A percentile compares a stretch with the other conserved stretches of the same genome.
phyloP scores from a whole-genome alignment of 2,113 vertebrate species.

The Ctenomys sociabilis region DNA sequence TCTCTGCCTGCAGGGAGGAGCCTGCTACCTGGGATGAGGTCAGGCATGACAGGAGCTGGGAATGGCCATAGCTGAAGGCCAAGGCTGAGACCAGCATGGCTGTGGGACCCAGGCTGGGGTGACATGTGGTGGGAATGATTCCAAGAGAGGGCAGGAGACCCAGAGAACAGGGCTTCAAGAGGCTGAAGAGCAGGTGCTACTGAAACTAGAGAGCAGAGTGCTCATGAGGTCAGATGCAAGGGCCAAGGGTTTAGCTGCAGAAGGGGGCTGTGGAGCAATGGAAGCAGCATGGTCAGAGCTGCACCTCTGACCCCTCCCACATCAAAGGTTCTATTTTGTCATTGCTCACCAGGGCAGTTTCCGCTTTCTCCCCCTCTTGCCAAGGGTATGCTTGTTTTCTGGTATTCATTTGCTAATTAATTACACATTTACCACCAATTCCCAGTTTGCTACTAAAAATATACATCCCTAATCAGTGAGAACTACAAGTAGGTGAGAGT shows the following conservation, averaged over 20 bases:
- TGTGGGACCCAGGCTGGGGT: not conserved
- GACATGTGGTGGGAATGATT: not conserved
- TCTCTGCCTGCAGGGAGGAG: not conserved
- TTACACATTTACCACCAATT: not conserved
- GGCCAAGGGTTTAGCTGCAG: fast-evolving
- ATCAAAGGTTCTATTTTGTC: not conserved
- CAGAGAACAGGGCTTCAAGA: not conserved
- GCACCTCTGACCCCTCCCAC: not conserved
- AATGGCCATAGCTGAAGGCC: fast-evolving
- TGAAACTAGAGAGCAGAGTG: fast-evolving
- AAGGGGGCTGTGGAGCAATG: too few relatives aligned
- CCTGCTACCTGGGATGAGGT: not conserved
- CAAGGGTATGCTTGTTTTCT: not conserved
- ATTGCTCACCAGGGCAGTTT: fast-evolving
- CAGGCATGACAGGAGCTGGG: not conserved
- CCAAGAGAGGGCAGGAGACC: not conserved
- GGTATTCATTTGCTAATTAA: not conserved
- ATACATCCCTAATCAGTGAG: not conserved
- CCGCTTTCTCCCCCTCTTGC: not conserved
- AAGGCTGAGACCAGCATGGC: not conserved
- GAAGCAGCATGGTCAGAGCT: fast-evolving
- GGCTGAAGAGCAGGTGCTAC: not conserved
- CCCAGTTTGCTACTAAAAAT: not conserved
- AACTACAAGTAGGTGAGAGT: too few relatives aligned
- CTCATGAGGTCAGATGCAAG: fast-evolving